Conservation (phyloP, 2,113 vertebrate species). For the Otus sunia region DNA sequence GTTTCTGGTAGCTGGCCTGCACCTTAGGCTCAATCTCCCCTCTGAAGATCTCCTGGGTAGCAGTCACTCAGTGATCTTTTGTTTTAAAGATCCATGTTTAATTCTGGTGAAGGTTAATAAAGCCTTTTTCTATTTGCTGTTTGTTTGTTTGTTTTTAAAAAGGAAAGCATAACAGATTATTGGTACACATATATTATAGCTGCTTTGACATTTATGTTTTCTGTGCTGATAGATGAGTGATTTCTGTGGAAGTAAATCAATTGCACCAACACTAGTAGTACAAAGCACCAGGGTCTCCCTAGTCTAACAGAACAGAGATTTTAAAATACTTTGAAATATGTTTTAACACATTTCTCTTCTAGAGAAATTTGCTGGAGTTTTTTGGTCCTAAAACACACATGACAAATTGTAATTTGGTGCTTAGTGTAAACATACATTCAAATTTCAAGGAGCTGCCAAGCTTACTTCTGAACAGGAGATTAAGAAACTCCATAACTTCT, state of each 20-base stretch:
- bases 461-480: neutral
- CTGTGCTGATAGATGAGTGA: constrained; percentile 69
- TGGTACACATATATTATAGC: constrained; percentile 64
- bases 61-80: neutral
- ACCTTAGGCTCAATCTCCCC: neutral
- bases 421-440: neutral
- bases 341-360: constrained; percentile 3
- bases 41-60: neutral
- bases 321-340: constrained; percentile 56
- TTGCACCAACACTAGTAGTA: constrained; percentile 37
- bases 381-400: neutral
- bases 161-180: constrained; percentile 56
- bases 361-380: neutral
- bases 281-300: constrained; percentile 36
- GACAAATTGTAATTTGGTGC: neutral
- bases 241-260: constrained; percentile 74
- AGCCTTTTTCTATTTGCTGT: constrained; percentile 7
- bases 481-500: neutral
- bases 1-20: neutral
- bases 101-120: constrained; percentile 62
- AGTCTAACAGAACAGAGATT: constrained; percentile 24
- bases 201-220: constrained; percentile 77
- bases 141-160: neutral
- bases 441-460: neutral
- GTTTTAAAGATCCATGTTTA: constrained; percentile 39